phyloP scores from a whole-genome alignment of 2,797 vertebrate genomes.

The Pseudomugil gertrudae region DNA sequence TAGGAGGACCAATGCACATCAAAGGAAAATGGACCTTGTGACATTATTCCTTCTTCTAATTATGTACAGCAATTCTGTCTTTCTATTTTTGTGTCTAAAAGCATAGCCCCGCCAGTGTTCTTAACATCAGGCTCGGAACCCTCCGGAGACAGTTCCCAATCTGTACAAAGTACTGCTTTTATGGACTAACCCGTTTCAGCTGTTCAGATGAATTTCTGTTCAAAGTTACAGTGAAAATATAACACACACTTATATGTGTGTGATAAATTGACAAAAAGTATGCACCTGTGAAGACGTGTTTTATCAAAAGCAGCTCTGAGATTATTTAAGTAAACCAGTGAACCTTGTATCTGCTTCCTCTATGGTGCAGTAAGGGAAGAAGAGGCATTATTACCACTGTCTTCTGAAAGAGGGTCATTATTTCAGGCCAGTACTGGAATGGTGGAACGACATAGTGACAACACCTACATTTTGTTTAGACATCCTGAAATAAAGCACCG shows the following conservation, averaged over 20 bases:
- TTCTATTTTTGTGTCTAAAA: constrained; percentile 74
- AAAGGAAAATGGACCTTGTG: constrained; percentile 57
- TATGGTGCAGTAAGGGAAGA: constrained; percentile 31
- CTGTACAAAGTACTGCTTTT: constrained; percentile 66
- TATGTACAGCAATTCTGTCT: constrained; percentile 72
- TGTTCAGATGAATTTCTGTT: constrained; percentile 47
- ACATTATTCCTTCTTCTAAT: constrained; percentile 53
- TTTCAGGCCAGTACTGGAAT: constrained; percentile 68
- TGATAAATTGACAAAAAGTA: constrained; percentile 35
- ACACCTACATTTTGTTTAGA: constrained; percentile 42
- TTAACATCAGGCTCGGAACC: constrained; percentile 38
- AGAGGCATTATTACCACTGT: constrained; percentile 57
- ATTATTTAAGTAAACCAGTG: constrained; percentile 21
- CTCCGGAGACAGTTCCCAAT: constrained; percentile 41
- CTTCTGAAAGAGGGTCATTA: constrained; percentile 59
- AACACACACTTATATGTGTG: constrained; percentile 49
- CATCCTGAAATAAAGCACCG: constrained; percentile 38
- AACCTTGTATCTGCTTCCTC: constrained; percentile 31
- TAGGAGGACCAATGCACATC: constrained; percentile 44
- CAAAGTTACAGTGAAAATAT: constrained; percentile 47
- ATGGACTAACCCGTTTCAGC: constrained; percentile 61
- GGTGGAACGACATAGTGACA: constrained; percentile 39
- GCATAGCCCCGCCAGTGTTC: constrained; percentile 49
- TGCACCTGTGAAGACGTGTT: constrained; percentile 44
- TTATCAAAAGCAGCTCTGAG: constrained; percentile 44